Evolutionary conservation across 1,140 invertebrate genomes (phyloP).

Genomic region (Gryllus bimaculatus): DNA sequence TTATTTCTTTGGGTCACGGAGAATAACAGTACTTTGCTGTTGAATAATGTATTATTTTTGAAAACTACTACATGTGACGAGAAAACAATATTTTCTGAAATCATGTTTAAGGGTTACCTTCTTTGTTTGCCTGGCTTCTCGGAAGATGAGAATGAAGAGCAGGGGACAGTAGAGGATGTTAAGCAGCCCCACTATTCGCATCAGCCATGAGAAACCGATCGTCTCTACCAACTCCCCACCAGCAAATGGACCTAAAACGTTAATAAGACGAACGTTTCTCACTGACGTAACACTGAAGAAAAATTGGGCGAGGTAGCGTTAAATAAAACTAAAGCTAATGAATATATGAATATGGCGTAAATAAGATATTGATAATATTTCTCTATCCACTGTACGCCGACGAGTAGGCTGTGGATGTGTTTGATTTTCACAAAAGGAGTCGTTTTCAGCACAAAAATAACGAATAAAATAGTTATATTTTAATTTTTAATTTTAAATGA

Average conservation of each 20-base stretch:
- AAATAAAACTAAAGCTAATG: no score
- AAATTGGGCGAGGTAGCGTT: no score
- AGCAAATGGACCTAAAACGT: conserved; percentile 50
- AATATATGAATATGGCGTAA: no score
- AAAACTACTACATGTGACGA: not conserved
- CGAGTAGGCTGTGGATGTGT: no score
- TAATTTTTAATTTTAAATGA: no score
- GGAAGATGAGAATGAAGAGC: conserved; percentile 30
- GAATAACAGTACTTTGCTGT: not conserved
- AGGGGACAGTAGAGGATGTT: conserved; percentile 60
- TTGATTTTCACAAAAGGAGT: no score
- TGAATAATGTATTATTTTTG: not conserved
- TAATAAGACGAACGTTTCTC: no score
- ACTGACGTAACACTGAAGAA: no score
- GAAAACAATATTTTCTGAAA: not conserved
- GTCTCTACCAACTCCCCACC: conserved; percentile 55
- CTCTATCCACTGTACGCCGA: no score
- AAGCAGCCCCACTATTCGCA: conserved; percentile 53
- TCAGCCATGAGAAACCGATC: conserved; percentile 65
- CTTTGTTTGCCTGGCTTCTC: not conserved
- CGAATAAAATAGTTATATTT: no score
- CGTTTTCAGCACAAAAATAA: no score
- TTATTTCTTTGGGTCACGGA: not conserved
- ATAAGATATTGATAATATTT: no score
- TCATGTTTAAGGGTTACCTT: not conserved